phyloP scores from a whole-genome alignment of 1,140 invertebrate genomes.

The Pseudomyrmex flavicornis region DNA sequence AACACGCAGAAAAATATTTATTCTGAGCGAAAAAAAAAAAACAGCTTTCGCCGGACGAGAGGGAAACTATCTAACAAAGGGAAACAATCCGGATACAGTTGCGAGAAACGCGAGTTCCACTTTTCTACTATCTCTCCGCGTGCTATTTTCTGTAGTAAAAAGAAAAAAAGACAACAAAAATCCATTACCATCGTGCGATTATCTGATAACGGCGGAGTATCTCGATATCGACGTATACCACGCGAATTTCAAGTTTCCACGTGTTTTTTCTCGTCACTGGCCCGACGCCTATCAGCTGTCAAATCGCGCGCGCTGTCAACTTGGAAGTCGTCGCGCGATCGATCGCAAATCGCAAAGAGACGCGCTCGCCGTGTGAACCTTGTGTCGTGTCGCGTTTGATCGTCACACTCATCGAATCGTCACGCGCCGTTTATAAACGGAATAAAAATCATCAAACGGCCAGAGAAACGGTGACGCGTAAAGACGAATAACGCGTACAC shows the following conservation, averaged over 20 bases:
- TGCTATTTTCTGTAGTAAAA: not conserved
- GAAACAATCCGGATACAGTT: not conserved
- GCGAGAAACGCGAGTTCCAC: slow-evolving; percentile 19
- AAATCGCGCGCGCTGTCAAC: slow-evolving; percentile 6
- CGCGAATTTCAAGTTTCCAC: not conserved
- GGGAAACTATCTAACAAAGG: slow-evolving; percentile 1
- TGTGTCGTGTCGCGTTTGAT: not conserved
- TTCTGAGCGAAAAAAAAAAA: not conserved
- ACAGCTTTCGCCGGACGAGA: slow-evolving; percentile 9
- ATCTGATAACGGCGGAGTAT: slow-evolving; percentile 29
- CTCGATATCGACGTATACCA: not conserved
- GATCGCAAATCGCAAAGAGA: not conserved
- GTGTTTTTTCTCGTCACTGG: not conserved
- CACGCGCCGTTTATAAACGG: not conserved
- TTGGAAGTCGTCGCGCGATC: not conserved
- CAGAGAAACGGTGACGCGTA: not conserved
- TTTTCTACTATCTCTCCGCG: not conserved
- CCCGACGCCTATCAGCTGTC: slow-evolving; percentile 18
- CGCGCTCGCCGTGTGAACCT: not conserved
- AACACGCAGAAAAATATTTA: not conserved
- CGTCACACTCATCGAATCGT: not conserved
- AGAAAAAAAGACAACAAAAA: not conserved
- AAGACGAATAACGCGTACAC: not conserved
- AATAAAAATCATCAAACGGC: slow-evolving; percentile 5
- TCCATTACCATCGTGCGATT: not conserved